Base-by-base conservation (phyloP, 2,113 vertebrate species). In the Anarhynchus alexandrinus region DNA sequence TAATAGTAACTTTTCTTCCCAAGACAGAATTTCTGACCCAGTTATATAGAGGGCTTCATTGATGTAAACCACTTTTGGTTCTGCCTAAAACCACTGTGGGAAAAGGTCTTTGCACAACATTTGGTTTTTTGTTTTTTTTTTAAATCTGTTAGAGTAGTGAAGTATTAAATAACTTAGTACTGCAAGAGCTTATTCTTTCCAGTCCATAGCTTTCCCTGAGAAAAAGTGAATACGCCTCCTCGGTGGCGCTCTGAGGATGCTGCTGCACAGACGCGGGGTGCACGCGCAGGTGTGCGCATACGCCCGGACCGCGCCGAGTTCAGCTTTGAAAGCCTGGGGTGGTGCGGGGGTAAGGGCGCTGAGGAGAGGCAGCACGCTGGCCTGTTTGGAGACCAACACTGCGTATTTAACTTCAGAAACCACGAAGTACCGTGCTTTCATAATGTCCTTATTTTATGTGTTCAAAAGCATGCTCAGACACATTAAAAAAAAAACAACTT, bases 81-180 rank as follows among this genome's bases (percentile, higher is more conserved):
- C 65, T 95, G 70, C 70, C 64, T 70, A 93, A 93, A 88, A 19
- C 21, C 21, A 8, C 57, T 72, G 40, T 70, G 12, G 62, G 36
- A 52, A 88, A 79, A 91, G 66, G 42, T 70, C 74, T 95, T 94
- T 78, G 55, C 81, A 13, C 29, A 58, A 82, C 42, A 36, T 70
- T 70, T 72, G 23, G 23, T 2, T 11, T 38, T 88, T 52, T 32
- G 13, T 59, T 91, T 80, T 17, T 16, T 22, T 71, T 89, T 84
- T 87, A 62, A 74, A 70, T 92, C 45, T 51, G 10, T 89, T 81
- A 52, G 32, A 47, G 29, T 51, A 55, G 2, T 59, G 64, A 86
- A 84, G 11, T 91, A 79, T 87, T 93, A 74, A 94, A 85, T 93
- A 91, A 62, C 49, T 80, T 61, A 90, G 34, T 94, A 47, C 55